A percentile compares a stretch with the other conserved stretches of the same genome.
Evolutionary conservation across 2,888 invertebrate species (phyloP).

Genomic region (Hyposoter didymator): DNA sequence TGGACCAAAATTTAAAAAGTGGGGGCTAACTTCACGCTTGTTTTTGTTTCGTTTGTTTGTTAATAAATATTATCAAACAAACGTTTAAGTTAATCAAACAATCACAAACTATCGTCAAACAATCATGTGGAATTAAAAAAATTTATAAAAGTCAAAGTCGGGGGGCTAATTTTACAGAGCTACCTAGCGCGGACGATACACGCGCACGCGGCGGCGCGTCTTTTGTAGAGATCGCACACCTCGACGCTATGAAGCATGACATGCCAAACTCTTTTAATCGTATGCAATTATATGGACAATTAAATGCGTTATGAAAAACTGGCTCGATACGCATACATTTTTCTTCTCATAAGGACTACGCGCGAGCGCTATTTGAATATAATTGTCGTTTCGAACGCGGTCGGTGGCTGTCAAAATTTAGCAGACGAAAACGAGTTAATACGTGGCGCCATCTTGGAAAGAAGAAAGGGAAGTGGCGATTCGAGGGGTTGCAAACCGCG

Average conservation of each 20-base stretch:
- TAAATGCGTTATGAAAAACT: background rate
- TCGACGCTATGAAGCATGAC: background rate
- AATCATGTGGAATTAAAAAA: no score
- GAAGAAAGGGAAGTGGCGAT: conserved; percentile 24
- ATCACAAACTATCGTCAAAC: no score
- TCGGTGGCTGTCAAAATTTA: conserved; percentile 58
- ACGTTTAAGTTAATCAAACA: no score
- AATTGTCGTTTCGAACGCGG: background rate
- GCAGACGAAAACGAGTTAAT: conserved; percentile 55
- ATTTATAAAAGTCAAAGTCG: no score
- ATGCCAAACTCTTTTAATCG: background rate
- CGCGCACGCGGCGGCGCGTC: background rate
- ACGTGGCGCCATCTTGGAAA: conserved; percentile 55
- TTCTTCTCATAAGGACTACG: background rate
- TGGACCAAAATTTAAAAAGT: no score
- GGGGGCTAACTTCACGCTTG: no score
- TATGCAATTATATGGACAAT: background rate
- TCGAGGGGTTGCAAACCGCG: conserved; percentile 20
- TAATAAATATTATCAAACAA: no score
- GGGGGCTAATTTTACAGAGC: no score
- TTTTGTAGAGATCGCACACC: background rate
- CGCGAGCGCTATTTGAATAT: background rate
- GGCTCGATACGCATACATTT: background rate
- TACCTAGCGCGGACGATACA: conserved; percentile 33
- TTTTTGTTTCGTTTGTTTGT: no score